A percentile compares a stretch with the other conserved stretches of the same genome.
Evolutionary conservation across 2,113 vertebrate species (phyloP).

Genomic region (Centropus bengalensis): DNA sequence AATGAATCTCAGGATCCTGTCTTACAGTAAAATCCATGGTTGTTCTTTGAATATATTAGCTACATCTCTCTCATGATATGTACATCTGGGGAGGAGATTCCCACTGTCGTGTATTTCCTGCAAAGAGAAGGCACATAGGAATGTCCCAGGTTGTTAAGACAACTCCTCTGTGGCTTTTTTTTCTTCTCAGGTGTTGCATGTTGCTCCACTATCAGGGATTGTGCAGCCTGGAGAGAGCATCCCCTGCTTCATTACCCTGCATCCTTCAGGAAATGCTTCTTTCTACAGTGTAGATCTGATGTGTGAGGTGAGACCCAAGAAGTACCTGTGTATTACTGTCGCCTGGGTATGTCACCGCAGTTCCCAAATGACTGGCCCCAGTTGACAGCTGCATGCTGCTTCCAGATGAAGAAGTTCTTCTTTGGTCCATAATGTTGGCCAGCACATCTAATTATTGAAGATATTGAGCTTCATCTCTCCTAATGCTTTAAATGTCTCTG

Average conservation of each 20-base stretch:
- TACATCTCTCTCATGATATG: background rate
- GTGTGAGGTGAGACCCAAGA: slow-evolving; percentile 85
- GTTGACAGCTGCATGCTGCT: background rate
- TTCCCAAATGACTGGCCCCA: background rate
- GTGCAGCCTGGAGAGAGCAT: slow-evolving; percentile 78
- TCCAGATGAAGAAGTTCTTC: background rate
- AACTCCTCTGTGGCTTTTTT: background rate
- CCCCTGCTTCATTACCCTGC: slow-evolving; percentile 82
- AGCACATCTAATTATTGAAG: background rate
- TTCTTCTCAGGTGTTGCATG: slow-evolving; percentile 66
- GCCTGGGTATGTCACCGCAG: background rate
- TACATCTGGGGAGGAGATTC: background rate
- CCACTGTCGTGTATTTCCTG: background rate
- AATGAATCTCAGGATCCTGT: background rate
- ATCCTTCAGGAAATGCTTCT: slow-evolving; percentile 70
- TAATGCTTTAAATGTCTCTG: background rate
- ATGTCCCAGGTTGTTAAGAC: background rate
- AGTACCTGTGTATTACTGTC: background rate
- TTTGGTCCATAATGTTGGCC: background rate
- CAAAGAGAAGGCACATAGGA: background rate
- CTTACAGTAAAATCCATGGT: background rate
- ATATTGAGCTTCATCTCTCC: background rate
- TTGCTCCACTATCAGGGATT: slow-evolving; percentile 80
- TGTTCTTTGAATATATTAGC: background rate
- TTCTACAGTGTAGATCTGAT: slow-evolving; percentile 81